phyloP scores from a whole-genome alignment of 2,888 invertebrate species.

The Ligdia adustata region DNA sequence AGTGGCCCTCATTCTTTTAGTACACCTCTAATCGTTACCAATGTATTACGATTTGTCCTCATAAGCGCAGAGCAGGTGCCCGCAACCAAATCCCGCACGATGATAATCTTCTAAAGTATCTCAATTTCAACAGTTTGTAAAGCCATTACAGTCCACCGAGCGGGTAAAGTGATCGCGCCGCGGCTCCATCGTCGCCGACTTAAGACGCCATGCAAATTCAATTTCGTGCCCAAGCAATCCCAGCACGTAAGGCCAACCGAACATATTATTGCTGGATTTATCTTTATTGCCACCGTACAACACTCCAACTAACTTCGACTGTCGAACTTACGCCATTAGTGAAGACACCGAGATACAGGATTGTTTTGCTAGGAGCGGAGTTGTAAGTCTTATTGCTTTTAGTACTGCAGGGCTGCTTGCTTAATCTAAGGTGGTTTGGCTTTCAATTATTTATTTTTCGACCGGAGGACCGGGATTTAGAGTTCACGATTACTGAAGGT shows the following conservation, averaged over 20 bases:
- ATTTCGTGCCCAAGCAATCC: slow-evolving; percentile 79
- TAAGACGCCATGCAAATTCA: slow-evolving; percentile 84
- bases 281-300: slow-evolving; percentile 83
- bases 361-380: slow-evolving; percentile 81
- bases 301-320: slow-evolving; percentile 83
- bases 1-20: too few relatives aligned
- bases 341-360: slow-evolving; percentile 83
- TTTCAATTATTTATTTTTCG: slow-evolving; percentile 42
- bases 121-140: slow-evolving; percentile 63
- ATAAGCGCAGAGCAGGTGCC: slow-evolving; percentile 1
- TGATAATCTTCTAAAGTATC: slow-evolving; percentile 38
- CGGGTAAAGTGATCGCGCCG: slow-evolving; percentile 60
- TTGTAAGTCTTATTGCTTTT: slow-evolving; percentile 84
- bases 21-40: too few relatives aligned
- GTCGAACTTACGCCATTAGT: slow-evolving; percentile 83
- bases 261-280: slow-evolving; percentile 84
- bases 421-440: slow-evolving; percentile 75
- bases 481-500: too few relatives aligned
- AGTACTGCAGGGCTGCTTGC: slow-evolving; percentile 75
- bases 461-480: slow-evolving; percentile 30
- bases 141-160: slow-evolving; percentile 71
- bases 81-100: slow-evolving; percentile 2
- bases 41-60: too few relatives aligned
- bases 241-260: slow-evolving; percentile 79
- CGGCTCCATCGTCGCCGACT: slow-evolving; percentile 76